Evolutionary conservation across 2,113 vertebrate genomes (phyloP).

Genomic region (Brienomyrus longianalis): DNA sequence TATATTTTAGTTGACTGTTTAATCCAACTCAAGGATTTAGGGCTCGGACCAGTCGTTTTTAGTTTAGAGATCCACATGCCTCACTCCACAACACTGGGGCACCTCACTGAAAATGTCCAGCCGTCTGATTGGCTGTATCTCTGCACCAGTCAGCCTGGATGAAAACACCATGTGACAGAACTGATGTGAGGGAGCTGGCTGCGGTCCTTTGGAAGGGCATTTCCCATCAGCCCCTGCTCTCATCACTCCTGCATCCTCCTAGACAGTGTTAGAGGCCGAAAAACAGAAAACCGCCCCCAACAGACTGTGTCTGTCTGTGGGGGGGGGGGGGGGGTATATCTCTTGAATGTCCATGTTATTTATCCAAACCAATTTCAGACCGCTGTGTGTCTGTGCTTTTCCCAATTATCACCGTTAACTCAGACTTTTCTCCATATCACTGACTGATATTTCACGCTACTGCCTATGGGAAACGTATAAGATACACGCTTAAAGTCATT

Average conservation of each 20-base stretch:
- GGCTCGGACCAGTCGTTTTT: background rate
- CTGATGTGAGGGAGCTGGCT: background rate
- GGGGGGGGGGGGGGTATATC: too few relatives aligned
- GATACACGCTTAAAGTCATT: background rate
- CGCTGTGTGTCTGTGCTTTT: background rate
- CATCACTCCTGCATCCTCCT: background rate
- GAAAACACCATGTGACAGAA: background rate
- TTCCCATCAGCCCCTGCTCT: background rate
- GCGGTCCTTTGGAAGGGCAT: background rate
- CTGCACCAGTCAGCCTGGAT: background rate
- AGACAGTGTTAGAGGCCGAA: background rate
- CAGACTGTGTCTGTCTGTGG: background rate
- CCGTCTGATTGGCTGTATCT: background rate
- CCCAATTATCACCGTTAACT: background rate
- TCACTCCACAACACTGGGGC: background rate
- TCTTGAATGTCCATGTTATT: background rate
- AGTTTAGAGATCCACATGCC: background rate
- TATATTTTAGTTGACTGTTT: background rate
- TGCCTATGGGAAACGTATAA: background rate
- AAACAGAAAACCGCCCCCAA: background rate
- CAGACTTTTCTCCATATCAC: background rate
- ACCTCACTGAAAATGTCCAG: background rate
- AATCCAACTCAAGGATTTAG: background rate
- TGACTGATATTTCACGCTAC: background rate
- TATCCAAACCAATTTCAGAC: background rate